Base-by-base conservation (phyloP, 2,113 vertebrate species). In the Dendropsophus ebraccatus region DNA sequence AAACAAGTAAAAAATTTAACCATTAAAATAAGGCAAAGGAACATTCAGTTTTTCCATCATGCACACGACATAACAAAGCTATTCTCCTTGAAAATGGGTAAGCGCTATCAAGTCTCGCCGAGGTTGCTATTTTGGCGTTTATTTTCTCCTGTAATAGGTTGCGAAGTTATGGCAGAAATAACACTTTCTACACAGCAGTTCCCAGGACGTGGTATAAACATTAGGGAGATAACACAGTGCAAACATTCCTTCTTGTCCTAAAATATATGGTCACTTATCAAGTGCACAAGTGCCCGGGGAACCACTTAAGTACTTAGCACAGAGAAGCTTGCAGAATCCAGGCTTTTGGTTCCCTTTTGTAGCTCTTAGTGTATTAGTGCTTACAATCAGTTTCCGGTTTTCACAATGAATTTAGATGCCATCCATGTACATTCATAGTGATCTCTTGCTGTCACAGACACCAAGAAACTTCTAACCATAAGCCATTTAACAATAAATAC, bases 1-100 rank as follows among this genome's bases (percentile, higher is more conserved):
- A 86, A 86, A 86, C 85, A 86, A 58, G 35, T 86, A 74, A 73
- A n/a, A 86, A 86, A 32, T 60, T 41, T 47, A 86, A 81, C 25
- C 35, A 86, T 50, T 86, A 86, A 86, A 86, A 86, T 86, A 86
- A 86, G 85, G 85, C 85, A 81, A 81, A 86, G 19, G 50, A 81
- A 86, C 67, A 62, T 74, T 84, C 69, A 25, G 21, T 65, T 62
- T 81, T 74, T 74, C 84, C 67, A 81, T 81, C 85, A 86, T 86
- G 85, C 85, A 81, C 85, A 47, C 84, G 74, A 86, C 84, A 81
- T 81, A 86, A 81, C 75, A 79, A 60, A 86, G 65, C 62, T 58
- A 74, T 81, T 81, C 60, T 74, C 60, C 49, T 62, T 72, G 45
- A 62, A 54, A 52, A 86, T 28, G 77, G 41, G 13, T 85, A 86